Conservation (phyloP, 2,888 invertebrate genomes). For the Thymelicus sylvestris region DNA sequence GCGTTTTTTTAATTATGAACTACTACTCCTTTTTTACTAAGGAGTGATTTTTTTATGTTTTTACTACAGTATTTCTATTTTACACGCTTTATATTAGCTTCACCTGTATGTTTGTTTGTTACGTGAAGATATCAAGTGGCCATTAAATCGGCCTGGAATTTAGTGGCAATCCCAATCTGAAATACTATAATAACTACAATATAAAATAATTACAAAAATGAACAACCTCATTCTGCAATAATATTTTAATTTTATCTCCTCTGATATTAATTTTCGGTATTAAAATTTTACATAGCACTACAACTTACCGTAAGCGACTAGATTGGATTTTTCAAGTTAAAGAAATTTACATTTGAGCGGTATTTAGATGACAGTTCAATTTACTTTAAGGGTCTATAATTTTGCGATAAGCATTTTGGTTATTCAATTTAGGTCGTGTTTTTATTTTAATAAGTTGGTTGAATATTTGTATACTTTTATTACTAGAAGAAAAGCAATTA, state of each 20-base stretch:
- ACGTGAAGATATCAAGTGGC: too few species aligned
- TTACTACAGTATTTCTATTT: too few species aligned
- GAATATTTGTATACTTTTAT: too few species aligned
- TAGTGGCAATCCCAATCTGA: too few species aligned
- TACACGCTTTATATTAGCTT: too few species aligned
- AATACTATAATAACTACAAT: neutral
- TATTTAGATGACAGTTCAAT: slow-evolving; percentile 36
- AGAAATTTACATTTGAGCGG: slow-evolving; percentile 29
- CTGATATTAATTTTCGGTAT: slow-evolving; percentile 12
- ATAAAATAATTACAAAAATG: neutral
- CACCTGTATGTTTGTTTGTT: too few species aligned
- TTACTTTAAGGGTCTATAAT: slow-evolving; percentile 17
- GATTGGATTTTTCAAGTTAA: slow-evolving; percentile 23
- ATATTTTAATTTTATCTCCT: slow-evolving; percentile 17
- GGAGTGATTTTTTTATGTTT: too few species aligned
- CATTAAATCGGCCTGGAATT: too few species aligned
- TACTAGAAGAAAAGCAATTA: too few species aligned
- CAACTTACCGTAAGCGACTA: slow-evolving; percentile 23
- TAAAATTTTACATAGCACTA: slow-evolving; percentile 24
- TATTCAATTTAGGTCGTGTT: slow-evolving; percentile 18
- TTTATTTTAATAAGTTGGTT: slow-evolving; percentile 6
- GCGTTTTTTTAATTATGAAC: too few species aligned
- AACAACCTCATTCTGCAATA: neutral
- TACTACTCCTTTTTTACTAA: too few species aligned
- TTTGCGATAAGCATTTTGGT: slow-evolving; percentile 23